phyloP scores from a whole-genome alignment of 2,797 vertebrate genomes.

The Gambusia yucatana region DNA sequence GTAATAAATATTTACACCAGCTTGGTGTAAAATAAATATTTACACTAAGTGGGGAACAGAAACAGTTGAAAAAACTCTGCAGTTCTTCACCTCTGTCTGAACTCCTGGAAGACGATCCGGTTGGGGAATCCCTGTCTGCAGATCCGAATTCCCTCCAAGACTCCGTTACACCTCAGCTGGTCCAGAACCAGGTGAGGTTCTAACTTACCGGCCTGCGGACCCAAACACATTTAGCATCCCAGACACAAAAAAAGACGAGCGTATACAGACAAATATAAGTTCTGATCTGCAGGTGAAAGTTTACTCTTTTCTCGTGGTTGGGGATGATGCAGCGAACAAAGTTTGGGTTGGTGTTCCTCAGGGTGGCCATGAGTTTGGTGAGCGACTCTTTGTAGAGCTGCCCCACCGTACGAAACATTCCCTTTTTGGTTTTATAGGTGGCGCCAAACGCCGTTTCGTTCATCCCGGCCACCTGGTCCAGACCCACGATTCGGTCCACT shows the following conservation, averaged over 20 bases:
- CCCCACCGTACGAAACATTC: slow-evolving; percentile 96
- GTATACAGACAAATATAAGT: neutral
- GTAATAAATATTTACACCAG: neutral
- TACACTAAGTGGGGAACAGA: neutral
- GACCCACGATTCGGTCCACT: slow-evolving; percentile 97
- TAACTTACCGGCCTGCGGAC: slow-evolving; percentile 87
- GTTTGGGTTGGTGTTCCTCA: slow-evolving; percentile 98
- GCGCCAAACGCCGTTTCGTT: slow-evolving; percentile 95
- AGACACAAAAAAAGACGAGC: neutral
- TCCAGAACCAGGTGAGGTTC: slow-evolving; percentile 96
- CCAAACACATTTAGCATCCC: slow-evolving; percentile 10
- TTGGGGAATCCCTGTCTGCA: slow-evolving; percentile 98
- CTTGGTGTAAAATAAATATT: no score
- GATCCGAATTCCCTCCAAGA: slow-evolving; percentile 97
- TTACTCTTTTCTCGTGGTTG: slow-evolving; percentile 96
- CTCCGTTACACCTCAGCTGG: slow-evolving; percentile 96
- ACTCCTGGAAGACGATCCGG: slow-evolving; percentile 97
- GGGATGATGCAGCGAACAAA: slow-evolving; percentile 99
- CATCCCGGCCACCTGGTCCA: slow-evolving; percentile 97
- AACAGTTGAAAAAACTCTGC: neutral
- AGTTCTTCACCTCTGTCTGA: slow-evolving; percentile 88
- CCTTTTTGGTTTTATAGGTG: slow-evolving; percentile 97
- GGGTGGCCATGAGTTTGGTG: slow-evolving; percentile 96
- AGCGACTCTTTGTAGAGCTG: slow-evolving; percentile 99
- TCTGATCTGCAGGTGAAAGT: neutral